Evolutionary conservation across 2,113 vertebrate genomes (phyloP), one percentile per base, ranked within the genome.

Genomic region (Mesocricetus auratus): DNA sequence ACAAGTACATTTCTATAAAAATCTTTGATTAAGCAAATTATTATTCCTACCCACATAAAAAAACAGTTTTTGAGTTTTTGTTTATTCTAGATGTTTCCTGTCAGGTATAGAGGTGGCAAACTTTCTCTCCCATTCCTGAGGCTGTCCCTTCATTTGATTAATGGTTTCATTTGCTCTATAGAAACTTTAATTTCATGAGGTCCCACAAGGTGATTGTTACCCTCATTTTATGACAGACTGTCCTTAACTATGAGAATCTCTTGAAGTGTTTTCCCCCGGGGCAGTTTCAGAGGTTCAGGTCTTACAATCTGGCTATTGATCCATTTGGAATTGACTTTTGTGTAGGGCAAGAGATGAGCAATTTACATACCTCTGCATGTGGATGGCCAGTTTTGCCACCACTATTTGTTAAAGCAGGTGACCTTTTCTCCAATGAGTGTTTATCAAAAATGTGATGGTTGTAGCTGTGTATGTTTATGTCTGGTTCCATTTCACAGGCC

Each of bases 1-100:
- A 33, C n/a, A n/a, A n/a, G n/a, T n/a, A n/a, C n/a, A n/a, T n/a
- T 90, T 90, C 73, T 53, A 21, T 19, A 53, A 91, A 91, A 91
- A 68, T 74, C 69, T 87, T 33, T 92, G 42, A 87, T 26, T 79
- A 71, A 71, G 47, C 62, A 82, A 68, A 22, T 7, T 92, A 93
- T 24, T 68, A 73, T 81, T 31, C 71, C 4, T 68, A 22, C n/a
- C 31, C 50, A 53, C 33, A 88, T 92, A n/a, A 85, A 42, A 93
- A 95, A 96, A 79, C 0, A 78, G 17, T 79, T 50, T 79, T 79
- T n/a, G 7, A 1, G n/a, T 60, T 60, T 10, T 62, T 64, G 22
- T 42, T 64, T 45, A 45, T 45, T 85, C 24, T 31, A 85, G 39
- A 6, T 45, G 31, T 64, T 85, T 45, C 16, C 16, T 64, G 39